Evolutionary conservation across 1,140 invertebrate species (phyloP), one percentile per base, ranked within the genome.

Genomic region (Aphidius gifuensis): DNA sequence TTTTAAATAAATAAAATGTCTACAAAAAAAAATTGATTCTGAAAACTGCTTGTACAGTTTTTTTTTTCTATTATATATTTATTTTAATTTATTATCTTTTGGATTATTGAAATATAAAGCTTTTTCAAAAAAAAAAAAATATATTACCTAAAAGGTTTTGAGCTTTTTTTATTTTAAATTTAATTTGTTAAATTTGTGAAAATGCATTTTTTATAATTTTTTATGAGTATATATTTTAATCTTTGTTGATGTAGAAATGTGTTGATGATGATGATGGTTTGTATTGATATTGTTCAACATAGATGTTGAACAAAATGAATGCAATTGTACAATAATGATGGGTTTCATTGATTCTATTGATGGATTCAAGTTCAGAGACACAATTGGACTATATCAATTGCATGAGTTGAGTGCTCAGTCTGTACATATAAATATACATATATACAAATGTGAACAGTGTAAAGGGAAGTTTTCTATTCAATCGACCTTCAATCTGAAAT

Each of bases 331-430:
- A 70, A 73, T 73, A 70, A 74, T 72, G 69, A 72, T 53, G 71
- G 68, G 67, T 72, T 73, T 68, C 72, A 72, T 71, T 70, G 68
- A 69, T 49, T 68, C 71, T 63, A 73, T 73, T 73, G 71, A 43
- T 53, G 61, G 64, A 72, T 73, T 69, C 69, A 70, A 72, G 71
- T 73, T 73, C 71, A 71, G 69, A 70, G 66, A 68, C 62, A 68
- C 68, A 64, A 71, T 71, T 58, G 63, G 58, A 51, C 58, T 66
- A 64, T 69, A 71, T 71, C 64, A 63, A 68, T 71, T 66, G 58
- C 50, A 45, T 57, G 47, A 51, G 44, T 42, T 45, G 61, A 44
- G 42, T 9, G 55, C 7, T 7, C 7, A 44, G 38, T 11, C 38
- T 53, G 9, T 16, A 16, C 16, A 16, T 53, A 8, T 23, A 38